phyloP scores from a whole-genome alignment of 2,113 vertebrate species.

The Sclerurus mexicanus region DNA sequence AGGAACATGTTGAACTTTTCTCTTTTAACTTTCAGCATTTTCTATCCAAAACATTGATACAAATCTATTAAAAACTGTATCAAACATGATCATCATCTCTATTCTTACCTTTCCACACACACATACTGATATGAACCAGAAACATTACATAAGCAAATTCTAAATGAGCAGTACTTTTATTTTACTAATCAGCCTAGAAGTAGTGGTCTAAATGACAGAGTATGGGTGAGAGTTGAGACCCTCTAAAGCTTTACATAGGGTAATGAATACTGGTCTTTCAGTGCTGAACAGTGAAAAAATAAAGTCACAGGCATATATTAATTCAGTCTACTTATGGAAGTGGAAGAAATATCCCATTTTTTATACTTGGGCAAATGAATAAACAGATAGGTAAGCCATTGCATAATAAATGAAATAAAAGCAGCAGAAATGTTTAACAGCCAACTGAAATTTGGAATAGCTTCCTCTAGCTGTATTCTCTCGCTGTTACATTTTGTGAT shows the following conservation, averaged over 20 bases:
- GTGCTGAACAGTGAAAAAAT: background rate
- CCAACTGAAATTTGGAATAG: background rate
- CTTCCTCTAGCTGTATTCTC: background rate
- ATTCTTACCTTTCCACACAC: background rate
- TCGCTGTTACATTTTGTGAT: accelerated
- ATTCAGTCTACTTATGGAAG: background rate
- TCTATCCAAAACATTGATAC: background rate
- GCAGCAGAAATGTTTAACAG: background rate
- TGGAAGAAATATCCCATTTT: background rate
- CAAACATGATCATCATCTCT: background rate
- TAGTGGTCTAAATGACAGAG: background rate
- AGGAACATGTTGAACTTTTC: background rate
- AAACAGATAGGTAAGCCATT: background rate
- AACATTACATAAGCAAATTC: background rate
- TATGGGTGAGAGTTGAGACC: background rate
- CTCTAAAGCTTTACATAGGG: background rate
- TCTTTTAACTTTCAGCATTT: background rate
- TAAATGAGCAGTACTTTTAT: background rate
- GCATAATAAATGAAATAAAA: background rate
- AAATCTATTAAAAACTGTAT: background rate
- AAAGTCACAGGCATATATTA: background rate
- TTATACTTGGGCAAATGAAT: background rate
- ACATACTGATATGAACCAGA: background rate
- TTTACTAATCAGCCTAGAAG: background rate
- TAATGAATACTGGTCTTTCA: background rate